Base-by-base conservation (phyloP, 2,888 invertebrate species). In the Rotaria macrura region DNA sequence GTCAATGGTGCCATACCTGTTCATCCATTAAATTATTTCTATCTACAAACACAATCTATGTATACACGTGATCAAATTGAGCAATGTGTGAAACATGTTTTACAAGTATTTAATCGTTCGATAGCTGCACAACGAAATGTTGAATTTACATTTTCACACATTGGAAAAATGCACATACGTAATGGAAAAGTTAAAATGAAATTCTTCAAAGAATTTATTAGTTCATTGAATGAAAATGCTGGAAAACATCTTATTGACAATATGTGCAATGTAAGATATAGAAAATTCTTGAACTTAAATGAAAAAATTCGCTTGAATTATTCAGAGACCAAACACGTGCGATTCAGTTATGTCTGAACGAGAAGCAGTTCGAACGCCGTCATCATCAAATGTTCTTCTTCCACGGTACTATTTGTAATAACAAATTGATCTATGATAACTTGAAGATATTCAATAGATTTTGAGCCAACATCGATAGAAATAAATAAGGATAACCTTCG, bases 201-300 rank as follows among this genome's bases (percentile, higher is more conserved):
- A 87, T 91, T 91, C 87, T 91, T 89, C 87, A 91, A 91, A 87
- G 90, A 90, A 54, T 91, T 90, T 87, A 88, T 91, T 49, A 90
- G 89, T 87, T 88, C 88, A 57, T 89, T 91, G 89, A 91, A 91
- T 87, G 89, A 89, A 25, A 89, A 89, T 79, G 91, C 90, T 72
- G 91, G 90, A 23, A 89, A 89, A 85, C 87, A 34, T 65, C 12
- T 79, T 25, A 43, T 79, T 40, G 79, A 79, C 12, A n/a, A 79
- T 40, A 79, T 79, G 43, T 79, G 43, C 79, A 79, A 43, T 79
- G 79, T 79, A 43, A 40, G 74, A 40, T 7, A 2, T 25, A 9
- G 0, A 12, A n/a, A 43, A 5, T 12, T 38, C 12, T 72, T 72
- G 10, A 6, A n/a, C n/a, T 17, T 25, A 4, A n/a, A 34, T 49